Evolutionary conservation across 2,888 invertebrate genomes (phyloP), one percentile per base, ranked within the genome.

Genomic region (Drosophila helvetica): DNA sequence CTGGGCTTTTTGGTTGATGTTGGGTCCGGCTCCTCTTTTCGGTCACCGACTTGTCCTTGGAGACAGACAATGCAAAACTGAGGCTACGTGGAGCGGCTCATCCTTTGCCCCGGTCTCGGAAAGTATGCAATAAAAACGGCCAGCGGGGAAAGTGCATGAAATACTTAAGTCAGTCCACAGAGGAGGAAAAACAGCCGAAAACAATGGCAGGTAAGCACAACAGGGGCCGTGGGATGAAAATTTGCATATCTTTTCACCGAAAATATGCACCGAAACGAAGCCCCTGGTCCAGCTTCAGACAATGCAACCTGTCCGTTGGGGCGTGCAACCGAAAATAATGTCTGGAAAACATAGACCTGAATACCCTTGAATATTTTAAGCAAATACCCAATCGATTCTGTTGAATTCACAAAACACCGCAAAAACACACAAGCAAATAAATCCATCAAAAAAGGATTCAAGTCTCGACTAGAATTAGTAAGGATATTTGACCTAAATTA

Each of bases 31-130:
- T 33, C 4, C 68, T 70, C 59, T 69, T 78, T 77, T 38, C 38
- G 82, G 81, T 83, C 82, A 84, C 59, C 79, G 85, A 75, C 85
- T 75, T 56, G 7, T 58, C 57, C 48, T 22, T 15, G 30, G 59
- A 69, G 38, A 25, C 10, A 30, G 25, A 12, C 38, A n/a, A 66
- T 66, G 66, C 66, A 66, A 66, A 15, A n/a, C 47, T 10, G 42
- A 5, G 15, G 38, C n/a, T 1, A 15, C 12, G 15, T 15, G 19
- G 38, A 38, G 18, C 30, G 33, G 33, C 33, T 4, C 30, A 30
- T 33, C 10, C 51, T 7, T 4, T 7, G 27, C 17, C 8, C 12
- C 18, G 17, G 42, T 42, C 52, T 46, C 48, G 18, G 22, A 66
- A 66, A 66, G 66, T 54, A 66, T 66, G 67, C 67, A 47, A 55